phyloP scores from a whole-genome alignment of 2,888 invertebrate genomes.

The Leptopilina drosophilae region DNA sequence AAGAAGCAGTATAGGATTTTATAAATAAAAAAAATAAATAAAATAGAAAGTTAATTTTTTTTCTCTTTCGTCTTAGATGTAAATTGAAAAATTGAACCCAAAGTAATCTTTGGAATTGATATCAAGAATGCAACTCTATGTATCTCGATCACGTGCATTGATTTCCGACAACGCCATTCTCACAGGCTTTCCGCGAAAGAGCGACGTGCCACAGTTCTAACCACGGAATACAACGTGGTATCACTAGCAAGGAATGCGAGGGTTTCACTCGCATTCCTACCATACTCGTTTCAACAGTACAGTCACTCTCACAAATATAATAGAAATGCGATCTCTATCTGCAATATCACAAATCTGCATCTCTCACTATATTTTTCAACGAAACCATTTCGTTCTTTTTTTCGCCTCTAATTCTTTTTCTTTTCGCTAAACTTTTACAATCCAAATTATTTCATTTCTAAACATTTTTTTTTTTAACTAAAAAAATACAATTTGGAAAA shows the following conservation, averaged over 20 bases:
- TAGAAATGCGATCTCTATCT: conserved; percentile 33
- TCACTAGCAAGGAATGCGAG: conserved; percentile 55
- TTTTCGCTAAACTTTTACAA: no score
- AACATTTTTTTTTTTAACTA: no score
- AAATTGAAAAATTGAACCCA: no score
- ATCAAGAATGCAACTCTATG: conserved; percentile 27
- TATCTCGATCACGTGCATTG: conserved; percentile 29
- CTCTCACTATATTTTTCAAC: neutral
- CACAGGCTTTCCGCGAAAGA: conserved; percentile 21
- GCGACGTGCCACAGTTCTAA: conserved; percentile 29
- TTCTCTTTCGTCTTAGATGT: no score
- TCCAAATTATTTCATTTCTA: no score
- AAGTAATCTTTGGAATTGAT: neutral
- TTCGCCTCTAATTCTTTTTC: neutral
- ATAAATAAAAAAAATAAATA: no score
- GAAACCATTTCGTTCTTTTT: conserved; percentile 1
- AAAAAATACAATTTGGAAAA: no score
- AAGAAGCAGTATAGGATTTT: no score
- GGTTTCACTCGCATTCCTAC: conserved; percentile 61
- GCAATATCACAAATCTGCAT: neutral
- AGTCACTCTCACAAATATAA: conserved; percentile 33
- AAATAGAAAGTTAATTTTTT: neutral
- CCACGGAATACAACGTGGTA: conserved; percentile 47
- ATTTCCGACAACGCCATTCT: conserved; percentile 39
- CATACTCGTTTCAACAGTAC: conserved; percentile 45